Base-by-base conservation (phyloP, 1,140 invertebrate species). In the Achroia grisella region DNA sequence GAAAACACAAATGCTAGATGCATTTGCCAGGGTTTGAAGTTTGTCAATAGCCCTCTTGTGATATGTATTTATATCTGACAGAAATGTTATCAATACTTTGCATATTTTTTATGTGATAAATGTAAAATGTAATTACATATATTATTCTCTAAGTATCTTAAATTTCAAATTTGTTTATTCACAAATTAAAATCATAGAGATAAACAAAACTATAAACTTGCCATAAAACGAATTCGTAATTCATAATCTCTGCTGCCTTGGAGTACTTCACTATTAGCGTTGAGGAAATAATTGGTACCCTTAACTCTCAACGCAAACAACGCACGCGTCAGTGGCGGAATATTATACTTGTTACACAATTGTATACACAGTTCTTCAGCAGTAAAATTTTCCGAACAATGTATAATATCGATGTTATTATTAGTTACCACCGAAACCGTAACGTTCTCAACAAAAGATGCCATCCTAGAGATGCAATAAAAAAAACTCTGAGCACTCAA, bases 171-270 rank as follows among this genome's bases (percentile, higher is more conserved):
- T 23, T 23, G 17, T 23, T 23, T 23, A 23, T 23, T 23, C 6
- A 23, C 2, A 23, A 23, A 23, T 3, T 23, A 23, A 6, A 23
- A 23, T 23, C 2, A 6, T 23, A 23, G 6, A 23, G 17, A 23
- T 23, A 23, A 23, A 23, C 17, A 12, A 11, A 34, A 12, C 11
- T 31, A 41, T 4, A 35, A n/a, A 57, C 76, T 81, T 12, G 92
- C 90, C 76, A 93, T 94, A 63, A 92, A 95, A 50, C 94, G 87
- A 49, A 96, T 87, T 42, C 94, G 88, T 60, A 95, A 92, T 48
- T 94, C 92, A 60, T 93, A 91, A 56, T 87, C 52, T 80, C 73
- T 62, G 86, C 87, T 56, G 86, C 88, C 54, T 62, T 73, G 50
- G 84, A 86, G 34, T 87, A 86, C 86, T 80, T 68, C 74, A 46